Evolutionary conservation across 2,888 invertebrate genomes (phyloP).

Genomic region (Cosmorhoe ocellata): DNA sequence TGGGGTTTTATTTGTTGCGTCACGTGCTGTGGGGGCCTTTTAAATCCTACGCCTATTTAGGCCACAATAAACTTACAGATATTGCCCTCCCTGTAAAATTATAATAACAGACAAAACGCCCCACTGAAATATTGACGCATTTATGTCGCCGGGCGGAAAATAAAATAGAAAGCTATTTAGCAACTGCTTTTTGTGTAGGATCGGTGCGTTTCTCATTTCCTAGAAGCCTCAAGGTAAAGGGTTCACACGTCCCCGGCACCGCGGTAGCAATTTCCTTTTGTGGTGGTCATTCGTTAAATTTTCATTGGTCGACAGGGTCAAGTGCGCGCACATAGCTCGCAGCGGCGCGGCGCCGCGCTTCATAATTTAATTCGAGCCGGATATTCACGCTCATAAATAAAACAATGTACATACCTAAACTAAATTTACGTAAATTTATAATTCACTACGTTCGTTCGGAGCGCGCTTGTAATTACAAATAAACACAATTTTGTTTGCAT

Average conservation of each 20-base stretch:
- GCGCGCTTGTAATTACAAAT: conserved; percentile 40
- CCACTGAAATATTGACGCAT: conserved; percentile 27
- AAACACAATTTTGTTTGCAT: conserved; percentile 35
- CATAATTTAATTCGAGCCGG: conserved; percentile 58
- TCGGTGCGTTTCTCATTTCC: conserved; percentile 46
- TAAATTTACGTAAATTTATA: conserved; percentile 52
- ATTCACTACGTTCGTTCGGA: conserved; percentile 40
- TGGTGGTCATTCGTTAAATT: conserved; percentile 68
- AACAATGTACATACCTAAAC: conserved; percentile 54
- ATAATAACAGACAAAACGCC: conserved; percentile 31
- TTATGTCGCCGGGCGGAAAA: conserved; percentile 31
- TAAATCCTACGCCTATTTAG: conserved; percentile 56
- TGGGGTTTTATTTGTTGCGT: conserved; percentile 77
- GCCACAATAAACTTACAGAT: conserved; percentile 52
- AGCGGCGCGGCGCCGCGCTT: conserved; percentile 39
- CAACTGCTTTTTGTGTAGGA: conserved; percentile 37
- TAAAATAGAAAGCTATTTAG: conserved; percentile 37
- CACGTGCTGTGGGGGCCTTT: conserved; percentile 60
- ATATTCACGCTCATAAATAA: conserved; percentile 59
- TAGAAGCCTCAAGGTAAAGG: conserved; percentile 53
- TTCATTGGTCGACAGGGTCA: conserved; percentile 58
- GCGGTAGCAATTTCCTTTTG: conserved; percentile 66
- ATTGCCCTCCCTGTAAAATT: conserved; percentile 39
- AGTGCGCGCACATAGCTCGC: conserved; percentile 45
- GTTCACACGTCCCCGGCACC: conserved; percentile 50